These are phyloP conservation scores for Brassicogethes aeneus DNA, from an alignment of 2,888 invertebrate species.

Conservation along the genomic window DNA sequence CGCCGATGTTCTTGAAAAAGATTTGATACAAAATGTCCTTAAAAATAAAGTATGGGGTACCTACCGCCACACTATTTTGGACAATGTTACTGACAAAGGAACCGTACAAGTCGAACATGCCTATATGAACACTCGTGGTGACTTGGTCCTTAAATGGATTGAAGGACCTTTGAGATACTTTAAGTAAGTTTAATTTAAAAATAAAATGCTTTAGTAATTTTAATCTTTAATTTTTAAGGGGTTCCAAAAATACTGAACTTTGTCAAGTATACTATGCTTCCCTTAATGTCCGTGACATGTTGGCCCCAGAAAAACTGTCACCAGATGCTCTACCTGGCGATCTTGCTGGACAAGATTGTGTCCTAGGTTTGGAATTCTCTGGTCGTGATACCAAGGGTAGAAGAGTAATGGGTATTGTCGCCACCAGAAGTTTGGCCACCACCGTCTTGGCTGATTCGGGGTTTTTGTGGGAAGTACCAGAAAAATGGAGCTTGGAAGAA, in stretches of 20 bases:
- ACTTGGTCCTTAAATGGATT: slow-evolving; percentile 88
- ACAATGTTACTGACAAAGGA: slow-evolving; percentile 36
- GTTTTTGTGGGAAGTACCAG: slow-evolving; percentile 85
- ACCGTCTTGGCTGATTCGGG: slow-evolving; percentile 75
- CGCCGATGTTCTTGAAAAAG: slow-evolving; percentile 55
- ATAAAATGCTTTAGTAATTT: slow-evolving; percentile 10
- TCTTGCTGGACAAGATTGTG: slow-evolving; percentile 81
- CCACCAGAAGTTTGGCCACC: slow-evolving; percentile 83
- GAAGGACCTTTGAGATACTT: slow-evolving; percentile 70
- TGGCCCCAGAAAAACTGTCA: slow-evolving; percentile 93
- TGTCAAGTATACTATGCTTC: slow-evolving; percentile 90
- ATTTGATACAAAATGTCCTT: slow-evolving; percentile 79
- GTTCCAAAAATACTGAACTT: slow-evolving; percentile 48
- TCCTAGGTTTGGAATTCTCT: slow-evolving; percentile 89
- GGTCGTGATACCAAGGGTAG: slow-evolving; percentile 67
- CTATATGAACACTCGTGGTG: slow-evolving; percentile 91
- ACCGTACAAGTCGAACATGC: slow-evolving; percentile 76
- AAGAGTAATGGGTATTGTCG: slow-evolving; percentile 89
- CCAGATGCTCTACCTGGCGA: slow-evolving; percentile 94
- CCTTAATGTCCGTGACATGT: slow-evolving; percentile 97
- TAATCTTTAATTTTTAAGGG: slow-evolving; percentile 29
- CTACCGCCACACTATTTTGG: slow-evolving; percentile 70
- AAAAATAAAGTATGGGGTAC: slow-evolving; percentile 79
- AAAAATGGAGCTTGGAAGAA: slow-evolving; percentile 79
- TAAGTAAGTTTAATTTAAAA: slow-evolving; percentile 37